Evolutionary conservation across 2,888 invertebrate genomes (phyloP).

Genomic region (Gymnoscelis rufifasciata): DNA sequence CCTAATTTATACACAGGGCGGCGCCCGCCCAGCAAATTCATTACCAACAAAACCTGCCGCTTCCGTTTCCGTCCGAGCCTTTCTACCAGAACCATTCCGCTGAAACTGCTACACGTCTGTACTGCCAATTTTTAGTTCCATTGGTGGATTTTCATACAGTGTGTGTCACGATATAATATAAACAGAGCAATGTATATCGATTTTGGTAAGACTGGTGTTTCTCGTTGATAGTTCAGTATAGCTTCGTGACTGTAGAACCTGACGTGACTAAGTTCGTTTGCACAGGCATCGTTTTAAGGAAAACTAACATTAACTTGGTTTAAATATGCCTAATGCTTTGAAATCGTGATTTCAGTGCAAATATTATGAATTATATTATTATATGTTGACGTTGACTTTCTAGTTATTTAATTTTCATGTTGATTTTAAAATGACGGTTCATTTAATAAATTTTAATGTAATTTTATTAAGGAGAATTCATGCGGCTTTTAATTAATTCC

Average conservation of each 20-base stretch:
- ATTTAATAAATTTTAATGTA: background rate
- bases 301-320: slow-evolving; percentile 71
- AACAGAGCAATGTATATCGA: background rate
- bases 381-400: background rate
- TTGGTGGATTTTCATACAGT: slow-evolving; percentile 28
- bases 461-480: background rate
- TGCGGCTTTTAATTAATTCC: background rate
- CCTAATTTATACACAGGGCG: slow-evolving; percentile 50
- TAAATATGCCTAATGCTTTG: slow-evolving; percentile 18
- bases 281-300: slow-evolving; percentile 59
- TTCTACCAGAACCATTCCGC: too few relatives aligned
- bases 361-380: background rate
- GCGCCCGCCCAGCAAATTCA: slow-evolving; percentile 74
- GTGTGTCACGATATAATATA: too few relatives aligned
- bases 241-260: slow-evolving; percentile 51
- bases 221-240: slow-evolving; percentile 22
- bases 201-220: slow-evolving; percentile 1
- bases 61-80: slow-evolving; percentile 64
- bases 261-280: slow-evolving; percentile 69
- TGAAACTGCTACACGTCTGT: slow-evolving; percentile 37
- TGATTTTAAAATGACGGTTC: slow-evolving; percentile 4
- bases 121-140: slow-evolving; percentile 25
- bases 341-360: slow-evolving; percentile 16
- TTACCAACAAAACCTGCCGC: slow-evolving; percentile 69
- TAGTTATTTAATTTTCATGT: slow-evolving; percentile 5